Conservation (phyloP, 2,888 invertebrate genomes). For the Ptilodon capucinus region DNA sequence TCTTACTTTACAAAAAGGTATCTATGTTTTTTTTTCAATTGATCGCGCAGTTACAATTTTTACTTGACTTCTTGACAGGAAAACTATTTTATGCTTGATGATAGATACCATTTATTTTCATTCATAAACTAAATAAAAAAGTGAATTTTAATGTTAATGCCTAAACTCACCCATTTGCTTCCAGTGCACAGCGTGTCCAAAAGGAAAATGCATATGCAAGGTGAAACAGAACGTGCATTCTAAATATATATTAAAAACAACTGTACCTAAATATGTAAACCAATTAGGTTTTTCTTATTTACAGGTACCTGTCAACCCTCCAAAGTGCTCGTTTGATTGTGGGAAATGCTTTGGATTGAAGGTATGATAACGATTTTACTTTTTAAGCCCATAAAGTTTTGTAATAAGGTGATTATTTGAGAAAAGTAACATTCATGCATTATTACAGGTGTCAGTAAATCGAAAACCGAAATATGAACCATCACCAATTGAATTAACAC, state of each 20-base stretch:
- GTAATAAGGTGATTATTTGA: no score
- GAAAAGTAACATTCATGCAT: not conserved
- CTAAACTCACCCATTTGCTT: conserved; percentile 17
- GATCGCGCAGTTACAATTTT: no score
- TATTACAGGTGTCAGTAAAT: conserved; percentile 54
- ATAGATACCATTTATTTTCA: not conserved
- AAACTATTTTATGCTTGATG: not conserved
- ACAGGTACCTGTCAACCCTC: conserved; percentile 35
- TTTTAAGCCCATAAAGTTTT: no score
- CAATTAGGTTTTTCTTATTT: conserved; percentile 2
- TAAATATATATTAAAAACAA: not conserved
- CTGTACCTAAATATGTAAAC: not conserved
- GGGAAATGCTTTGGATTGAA: conserved; percentile 49
- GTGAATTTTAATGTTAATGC: no score
- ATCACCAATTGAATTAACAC: conserved; percentile 55
- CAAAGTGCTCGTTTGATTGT: conserved; percentile 48
- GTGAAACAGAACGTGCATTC: conserved; percentile 26
- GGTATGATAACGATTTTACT: conserved; percentile 39
- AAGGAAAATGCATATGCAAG: conserved; percentile 42
- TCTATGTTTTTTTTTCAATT: no score
- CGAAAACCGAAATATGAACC: conserved; percentile 54
- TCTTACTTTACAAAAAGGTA: not conserved
- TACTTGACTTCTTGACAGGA: no score
- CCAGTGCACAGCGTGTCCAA: conserved; percentile 37
- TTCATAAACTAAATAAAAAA: no score